Evolutionary conservation across 2,113 vertebrate genomes (phyloP).

Genomic region (Stigmatopora nigra): DNA sequence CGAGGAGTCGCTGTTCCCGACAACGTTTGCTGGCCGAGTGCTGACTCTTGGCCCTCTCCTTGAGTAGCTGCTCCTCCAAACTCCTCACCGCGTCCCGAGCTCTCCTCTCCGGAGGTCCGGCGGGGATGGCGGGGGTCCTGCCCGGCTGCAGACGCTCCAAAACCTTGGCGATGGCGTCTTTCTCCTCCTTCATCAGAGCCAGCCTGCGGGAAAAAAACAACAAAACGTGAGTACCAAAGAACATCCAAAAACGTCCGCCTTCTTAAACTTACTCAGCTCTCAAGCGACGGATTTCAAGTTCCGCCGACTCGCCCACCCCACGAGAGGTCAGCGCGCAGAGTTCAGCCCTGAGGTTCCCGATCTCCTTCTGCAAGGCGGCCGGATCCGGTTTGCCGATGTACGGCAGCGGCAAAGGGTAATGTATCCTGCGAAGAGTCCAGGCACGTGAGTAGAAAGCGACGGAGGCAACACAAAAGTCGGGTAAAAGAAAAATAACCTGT

Average conservation of each 20-base stretch:
- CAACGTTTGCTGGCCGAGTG: slow-evolving; percentile 63
- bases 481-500: slow-evolving; percentile 74
- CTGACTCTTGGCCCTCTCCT: slow-evolving; percentile 74
- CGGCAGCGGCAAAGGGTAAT: slow-evolving; percentile 85
- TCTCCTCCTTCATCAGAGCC: slow-evolving; percentile 71
- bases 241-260: neutral
- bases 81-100: slow-evolving; percentile 67
- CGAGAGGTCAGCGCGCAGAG: slow-evolving; percentile 60
- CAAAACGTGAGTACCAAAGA: neutral
- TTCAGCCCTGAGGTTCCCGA: slow-evolving; percentile 76
- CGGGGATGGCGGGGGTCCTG: slow-evolving; percentile 14
- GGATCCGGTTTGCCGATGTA: slow-evolving; percentile 84
- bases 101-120: slow-evolving; percentile 64
- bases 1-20: slow-evolving; percentile 74
- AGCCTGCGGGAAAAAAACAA: slow-evolving; percentile 61
- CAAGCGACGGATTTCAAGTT: slow-evolving; percentile 71
- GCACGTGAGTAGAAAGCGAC: neutral
- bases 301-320: slow-evolving; percentile 56
- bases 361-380: slow-evolving; percentile 75
- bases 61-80: slow-evolving; percentile 77
- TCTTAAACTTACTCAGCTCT: slow-evolving; percentile 71
- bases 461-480: neutral
- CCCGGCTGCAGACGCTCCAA: slow-evolving; percentile 66
- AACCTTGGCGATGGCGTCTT: slow-evolving; percentile 66
- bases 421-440: slow-evolving; percentile 70